Percentiles rank a stretch among this genome's conserved stretches.
Evolutionary conservation across 1,140 invertebrate species (phyloP).

Genomic region (Drosophila punjabiensis): DNA sequence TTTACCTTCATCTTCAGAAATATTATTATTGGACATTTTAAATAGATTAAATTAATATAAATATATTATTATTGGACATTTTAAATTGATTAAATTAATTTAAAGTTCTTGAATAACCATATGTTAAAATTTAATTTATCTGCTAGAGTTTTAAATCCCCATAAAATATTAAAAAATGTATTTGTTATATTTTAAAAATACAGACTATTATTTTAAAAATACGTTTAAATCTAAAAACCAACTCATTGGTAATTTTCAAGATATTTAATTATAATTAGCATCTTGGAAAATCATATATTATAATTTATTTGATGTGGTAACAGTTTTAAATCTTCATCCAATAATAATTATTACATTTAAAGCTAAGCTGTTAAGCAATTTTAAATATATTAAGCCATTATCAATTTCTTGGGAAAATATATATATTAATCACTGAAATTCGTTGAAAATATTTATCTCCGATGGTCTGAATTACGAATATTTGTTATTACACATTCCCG

Average conservation of each 20-base stretch:
- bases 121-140: too few species aligned
- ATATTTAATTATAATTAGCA: not conserved
- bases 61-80: too few species aligned
- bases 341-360: not conserved
- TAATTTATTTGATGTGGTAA: not conserved
- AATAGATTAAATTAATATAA: too few species aligned
- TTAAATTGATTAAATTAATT: too few species aligned
- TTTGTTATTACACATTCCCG: constrained; percentile 1
- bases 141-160: too few species aligned
- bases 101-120: too few species aligned
- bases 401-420: not conserved
- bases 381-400: not conserved
- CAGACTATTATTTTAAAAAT: too few species aligned
- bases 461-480: not conserved
- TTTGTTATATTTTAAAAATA: too few species aligned
- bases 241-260: not conserved
- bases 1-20: too few species aligned
- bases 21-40: too few species aligned
- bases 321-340: not conserved
- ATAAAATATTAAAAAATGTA: too few species aligned
- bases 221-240: too few species aligned
- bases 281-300: not conserved
- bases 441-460: not conserved
- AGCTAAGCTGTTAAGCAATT: not conserved
- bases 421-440: not conserved